Conservation (phyloP, 2,797 vertebrate species). For the Borostomias antarcticus region DNA sequence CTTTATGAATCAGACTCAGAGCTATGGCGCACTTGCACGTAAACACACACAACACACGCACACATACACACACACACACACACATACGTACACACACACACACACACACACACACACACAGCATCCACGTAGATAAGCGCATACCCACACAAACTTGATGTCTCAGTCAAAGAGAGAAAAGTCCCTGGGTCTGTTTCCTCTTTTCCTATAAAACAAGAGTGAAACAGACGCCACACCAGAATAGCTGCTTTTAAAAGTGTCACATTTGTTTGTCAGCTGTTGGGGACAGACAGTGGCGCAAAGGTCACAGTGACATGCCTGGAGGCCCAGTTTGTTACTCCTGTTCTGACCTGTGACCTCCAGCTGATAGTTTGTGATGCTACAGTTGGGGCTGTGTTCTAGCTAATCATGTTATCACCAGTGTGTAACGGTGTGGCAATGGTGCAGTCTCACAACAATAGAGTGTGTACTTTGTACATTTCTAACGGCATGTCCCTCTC, state of each 20-base stretch:
- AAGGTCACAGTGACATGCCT: slow-evolving; percentile 31
- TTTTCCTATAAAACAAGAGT: slow-evolving; percentile 38
- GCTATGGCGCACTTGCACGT: slow-evolving; percentile 39
- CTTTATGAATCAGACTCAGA: slow-evolving; percentile 71
- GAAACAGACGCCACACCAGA: slow-evolving; percentile 23
- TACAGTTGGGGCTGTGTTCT: no score
- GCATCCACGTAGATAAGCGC: slow-evolving; percentile 18
- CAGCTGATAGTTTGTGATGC: no score
- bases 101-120: slow-evolving; percentile 47
- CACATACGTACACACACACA: slow-evolving; percentile 51
- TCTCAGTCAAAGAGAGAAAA: slow-evolving; percentile 60
- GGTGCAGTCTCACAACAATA: no score
- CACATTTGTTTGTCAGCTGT: slow-evolving; percentile 2
- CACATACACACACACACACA: slow-evolving; percentile 18
- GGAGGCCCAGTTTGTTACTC: not conserved
- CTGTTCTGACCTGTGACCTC: not conserved
- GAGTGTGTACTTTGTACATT: no score
- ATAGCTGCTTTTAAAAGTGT: slow-evolving; percentile 23
- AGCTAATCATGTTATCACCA: no score
- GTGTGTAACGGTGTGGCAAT: no score
- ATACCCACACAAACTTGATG: slow-evolving; percentile 59
- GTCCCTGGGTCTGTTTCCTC: slow-evolving; percentile 57
- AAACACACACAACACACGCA: slow-evolving; percentile 53
- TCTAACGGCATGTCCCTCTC: no score
- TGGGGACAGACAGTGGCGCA: not conserved